phyloP scores from a whole-genome alignment of 2,113 vertebrate genomes.

The Malurus alboscapulatus region DNA sequence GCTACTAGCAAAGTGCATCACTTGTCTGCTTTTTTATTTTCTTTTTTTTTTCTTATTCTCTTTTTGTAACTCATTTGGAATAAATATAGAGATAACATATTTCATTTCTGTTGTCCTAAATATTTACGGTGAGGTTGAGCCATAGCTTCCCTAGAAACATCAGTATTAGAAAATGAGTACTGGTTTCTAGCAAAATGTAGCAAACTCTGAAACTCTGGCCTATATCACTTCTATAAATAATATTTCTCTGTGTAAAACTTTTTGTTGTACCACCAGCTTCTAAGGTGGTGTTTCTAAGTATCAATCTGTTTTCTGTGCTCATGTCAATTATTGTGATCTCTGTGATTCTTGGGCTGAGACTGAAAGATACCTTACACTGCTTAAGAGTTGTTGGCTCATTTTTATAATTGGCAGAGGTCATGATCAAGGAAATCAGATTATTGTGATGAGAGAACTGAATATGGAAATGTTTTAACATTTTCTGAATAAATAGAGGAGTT shows the following conservation, averaged over 20 bases:
- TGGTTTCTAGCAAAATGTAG: background rate
- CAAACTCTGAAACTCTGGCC: background rate
- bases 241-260: background rate
- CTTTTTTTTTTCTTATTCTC: background rate
- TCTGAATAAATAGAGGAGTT: background rate
- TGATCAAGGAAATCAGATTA: background rate
- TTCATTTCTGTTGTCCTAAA: background rate
- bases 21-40: background rate
- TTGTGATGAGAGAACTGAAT: background rate
- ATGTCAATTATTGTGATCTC: accelerated
- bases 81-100: background rate
- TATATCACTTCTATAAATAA: background rate
- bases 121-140: background rate
- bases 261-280: background rate
- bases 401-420: background rate
- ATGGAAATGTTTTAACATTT: background rate
- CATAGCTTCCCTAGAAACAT: background rate
- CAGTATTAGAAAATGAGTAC: background rate
- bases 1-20: background rate
- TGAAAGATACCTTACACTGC: background rate
- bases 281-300: background rate
- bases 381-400: background rate
- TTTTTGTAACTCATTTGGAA: background rate
- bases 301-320: background rate
- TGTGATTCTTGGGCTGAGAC: background rate